Base-by-base conservation (phyloP, 1,140 invertebrate genomes). In the Gryon sp. region DNA sequence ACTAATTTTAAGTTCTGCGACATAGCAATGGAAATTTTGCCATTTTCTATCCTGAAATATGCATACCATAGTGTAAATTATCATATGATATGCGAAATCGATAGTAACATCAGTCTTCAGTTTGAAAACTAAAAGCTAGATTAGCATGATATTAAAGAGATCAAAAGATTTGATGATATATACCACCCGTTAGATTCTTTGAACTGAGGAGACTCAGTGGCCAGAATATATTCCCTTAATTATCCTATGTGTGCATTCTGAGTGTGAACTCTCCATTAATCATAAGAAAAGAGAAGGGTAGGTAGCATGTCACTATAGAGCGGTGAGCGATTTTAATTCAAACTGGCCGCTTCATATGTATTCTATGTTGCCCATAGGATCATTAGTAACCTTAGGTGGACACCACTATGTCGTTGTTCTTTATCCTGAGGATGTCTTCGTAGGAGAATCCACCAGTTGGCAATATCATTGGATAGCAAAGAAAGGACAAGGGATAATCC, bases 231-330 rank as follows among this genome's bases (percentile, higher is more conserved):
- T 88, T 83, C 83, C 84, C 87, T 87, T 89, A 88, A 89, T 88
- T 89, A 89, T 89, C 87, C 86, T 82, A 80, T 87, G 87, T 89
- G 85, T 87, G 85, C 87, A 88, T 88, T 89, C 87, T 85, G 83
- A 88, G 87, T 89, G 87, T 88, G 86, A 89, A 89, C 86, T 88
- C 83, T 87, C 86, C 87, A 89, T 88, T 89, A 89, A 89, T 89
- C 87, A 89, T 87, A 84, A 82, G 80, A 85, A 84, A 86, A 82
- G 86, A 84, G 83, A 86, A 86, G 83, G 81, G 78, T 80, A 82
- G 85, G 68, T 52, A 73, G 77, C 63, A 53, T 74, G 78, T 76
- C 74, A 70, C 72, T 76, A 76, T 72, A 76, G 63, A 76, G 62
- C 69, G 74, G 55, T 72, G 82, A 85, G 83, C 85, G 84, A 87